Base-by-base conservation (phyloP, 2,797 vertebrate species). In the Myiothlypis coronata region DNA sequence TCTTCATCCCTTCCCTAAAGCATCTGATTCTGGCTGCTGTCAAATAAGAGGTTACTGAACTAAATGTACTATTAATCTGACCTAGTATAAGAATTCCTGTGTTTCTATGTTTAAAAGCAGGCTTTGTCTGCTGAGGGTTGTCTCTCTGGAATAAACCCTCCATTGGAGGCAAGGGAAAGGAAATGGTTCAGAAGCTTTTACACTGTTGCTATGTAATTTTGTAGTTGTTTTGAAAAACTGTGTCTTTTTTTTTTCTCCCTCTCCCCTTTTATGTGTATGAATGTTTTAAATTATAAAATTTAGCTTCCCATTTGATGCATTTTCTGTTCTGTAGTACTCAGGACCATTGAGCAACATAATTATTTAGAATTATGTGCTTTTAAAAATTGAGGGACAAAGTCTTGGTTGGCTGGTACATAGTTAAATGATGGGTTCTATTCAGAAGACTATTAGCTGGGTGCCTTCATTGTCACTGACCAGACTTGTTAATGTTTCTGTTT, bases 51-150 rank as follows among this genome's bases (percentile, higher is more conserved):
- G 94, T 94, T 96, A 87, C 89, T 86, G 94, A 94, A 83, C 94
- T 96, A 97, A 94, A 92, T 76, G 85, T 92, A 79, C 94, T 91
- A 90, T 81, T 95, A 94, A 95, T 94, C 87, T 93, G 85, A 94
- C 87, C 76, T 67, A 88, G 69, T 89, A 92, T 84, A 92, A 89
- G 87, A 91, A 91, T 95, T 95, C 76, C 76, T 92, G 71, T 94
- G 61, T 85, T 93, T 55, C 89, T 79, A 4, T 94, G 84, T 93
- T 96, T 94, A 92, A 88, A 93, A 95, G 74, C 9, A 16, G 83
- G 70, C 94, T 95, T 96, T 94, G 94, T 94, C 87, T 93, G 83
- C 83, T 79, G 63, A 89, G 76, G 44, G 44, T 67, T 94, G 72
- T 94, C 91, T 89, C 85, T 72, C 85, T 96, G 83, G 74, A 95